Evolutionary conservation across 2,113 vertebrate genomes (phyloP).

Genomic region (Setophaga kirtlandii): DNA sequence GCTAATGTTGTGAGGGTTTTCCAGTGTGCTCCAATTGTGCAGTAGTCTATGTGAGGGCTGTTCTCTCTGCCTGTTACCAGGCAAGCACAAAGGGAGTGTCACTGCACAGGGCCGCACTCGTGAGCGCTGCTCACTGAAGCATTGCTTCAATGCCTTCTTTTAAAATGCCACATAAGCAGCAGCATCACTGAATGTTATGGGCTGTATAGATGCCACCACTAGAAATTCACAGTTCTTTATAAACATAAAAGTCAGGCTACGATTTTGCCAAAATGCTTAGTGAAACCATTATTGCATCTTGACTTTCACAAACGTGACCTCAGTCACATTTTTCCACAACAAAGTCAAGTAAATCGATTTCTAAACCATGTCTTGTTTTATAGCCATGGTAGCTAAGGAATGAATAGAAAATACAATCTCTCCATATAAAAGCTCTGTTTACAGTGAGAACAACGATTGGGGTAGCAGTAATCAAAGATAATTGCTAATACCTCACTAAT

Average conservation of each 20-base stretch:
- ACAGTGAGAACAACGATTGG: background rate
- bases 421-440: background rate
- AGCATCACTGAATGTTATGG: background rate
- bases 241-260: background rate
- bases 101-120: background rate
- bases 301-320: background rate
- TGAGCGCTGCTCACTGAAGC: background rate
- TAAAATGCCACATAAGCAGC: background rate
- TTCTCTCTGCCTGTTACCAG: background rate
- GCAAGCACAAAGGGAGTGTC: background rate
- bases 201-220: background rate
- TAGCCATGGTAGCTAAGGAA: background rate
- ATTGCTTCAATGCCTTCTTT: background rate
- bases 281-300: background rate
- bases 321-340: background rate
- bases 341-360: background rate
- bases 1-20: background rate
- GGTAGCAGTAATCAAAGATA: background rate
- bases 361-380: background rate
- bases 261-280: background rate
- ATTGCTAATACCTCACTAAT: background rate
- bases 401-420: background rate
- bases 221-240: background rate
- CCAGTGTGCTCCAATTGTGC: background rate
- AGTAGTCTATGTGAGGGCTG: background rate